A percentile compares a stretch with the other conserved stretches of the same genome.
Evolutionary conservation across 2,797 vertebrate species (phyloP).

Genomic region (Holocentrus rufus): DNA sequence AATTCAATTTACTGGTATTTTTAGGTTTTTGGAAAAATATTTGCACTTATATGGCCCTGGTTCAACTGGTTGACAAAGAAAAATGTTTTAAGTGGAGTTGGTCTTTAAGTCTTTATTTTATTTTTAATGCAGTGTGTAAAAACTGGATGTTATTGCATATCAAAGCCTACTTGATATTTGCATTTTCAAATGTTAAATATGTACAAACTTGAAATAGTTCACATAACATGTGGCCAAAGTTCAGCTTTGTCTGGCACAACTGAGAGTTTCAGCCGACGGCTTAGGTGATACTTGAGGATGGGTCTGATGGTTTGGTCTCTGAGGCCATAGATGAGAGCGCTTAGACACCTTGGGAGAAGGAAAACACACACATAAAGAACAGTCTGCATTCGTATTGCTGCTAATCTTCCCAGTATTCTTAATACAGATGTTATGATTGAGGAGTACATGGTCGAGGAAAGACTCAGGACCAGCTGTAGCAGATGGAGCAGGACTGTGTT

Average conservation of each 20-base stretch:
- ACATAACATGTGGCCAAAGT: no score
- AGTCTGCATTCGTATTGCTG: conserved; percentile 9
- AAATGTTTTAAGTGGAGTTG: no score
- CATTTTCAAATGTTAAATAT: no score
- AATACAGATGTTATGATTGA: conserved; percentile 24
- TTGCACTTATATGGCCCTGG: no score
- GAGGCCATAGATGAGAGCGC: conserved; percentile 49
- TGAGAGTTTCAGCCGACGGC: conserved; percentile 1
- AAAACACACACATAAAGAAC: conserved; percentile 17
- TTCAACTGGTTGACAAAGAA: no score
- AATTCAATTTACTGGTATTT: no score
- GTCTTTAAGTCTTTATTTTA: no score
- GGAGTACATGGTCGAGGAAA: conserved; percentile 43
- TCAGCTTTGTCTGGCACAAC: neutral
- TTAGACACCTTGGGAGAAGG: conserved; percentile 40
- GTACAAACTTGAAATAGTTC: no score
- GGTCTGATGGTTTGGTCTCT: conserved; percentile 41
- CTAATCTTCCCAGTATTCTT: neutral
- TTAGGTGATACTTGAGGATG: conserved; percentile 22
- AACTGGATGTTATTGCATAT: no score
- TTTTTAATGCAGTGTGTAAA: no score
- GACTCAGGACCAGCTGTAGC: conserved; percentile 41
- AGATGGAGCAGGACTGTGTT: conserved; percentile 37
- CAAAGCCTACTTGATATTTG: no score
- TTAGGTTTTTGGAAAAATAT: no score